Conservation (phyloP, 64 coral and sea anemone species). For the Dendronephthya gigantea region DNA sequence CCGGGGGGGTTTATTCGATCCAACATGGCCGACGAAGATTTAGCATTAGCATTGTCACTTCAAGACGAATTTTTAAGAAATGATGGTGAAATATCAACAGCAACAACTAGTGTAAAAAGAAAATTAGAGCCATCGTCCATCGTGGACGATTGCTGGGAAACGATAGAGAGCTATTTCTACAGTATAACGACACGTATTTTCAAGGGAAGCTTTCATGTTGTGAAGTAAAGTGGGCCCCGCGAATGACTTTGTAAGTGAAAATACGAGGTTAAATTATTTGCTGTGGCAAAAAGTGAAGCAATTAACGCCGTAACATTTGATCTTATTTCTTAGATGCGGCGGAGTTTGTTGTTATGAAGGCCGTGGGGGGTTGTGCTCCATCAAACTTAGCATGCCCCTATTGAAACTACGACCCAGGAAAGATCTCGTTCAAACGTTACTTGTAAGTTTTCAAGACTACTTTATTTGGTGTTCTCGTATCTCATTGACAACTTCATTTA, state of each 20-base stretch:
- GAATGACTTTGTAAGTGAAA: slow-evolving; percentile 81
- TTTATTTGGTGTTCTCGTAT: background rate
- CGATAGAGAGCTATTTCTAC: slow-evolving; percentile 84
- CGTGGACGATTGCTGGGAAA: slow-evolving; percentile 81
- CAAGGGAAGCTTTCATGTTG: slow-evolving; percentile 50
- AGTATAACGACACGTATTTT: slow-evolving; percentile 86
- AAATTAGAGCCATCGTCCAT: slow-evolving; percentile 48
- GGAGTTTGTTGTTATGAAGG: slow-evolving; percentile 91
- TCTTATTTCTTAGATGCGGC: slow-evolving; percentile 50
- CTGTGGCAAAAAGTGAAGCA: no score
- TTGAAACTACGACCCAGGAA: slow-evolving; percentile 85
- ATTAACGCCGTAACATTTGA: no score
- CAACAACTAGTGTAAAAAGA: background rate
- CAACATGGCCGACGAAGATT: background rate
- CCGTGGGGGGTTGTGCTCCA: slow-evolving; percentile 70
- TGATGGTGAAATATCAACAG: background rate
- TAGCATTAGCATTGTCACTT: background rate
- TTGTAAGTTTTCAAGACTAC: slow-evolving; percentile 30
- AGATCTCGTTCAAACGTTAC: slow-evolving; percentile 78
- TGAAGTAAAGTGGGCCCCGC: slow-evolving; percentile 84
- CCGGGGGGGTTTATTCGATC: no score
- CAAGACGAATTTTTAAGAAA: background rate
- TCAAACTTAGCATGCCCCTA: slow-evolving; percentile 69
- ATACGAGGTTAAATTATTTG: background rate
- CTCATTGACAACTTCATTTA: background rate